Percentiles rank a stretch among this genome's conserved stretches.
These are phyloP conservation scores for Paralvinella palmiformis DNA, from an alignment of 1,140 invertebrate species.

Conservation along the genomic window DNA sequence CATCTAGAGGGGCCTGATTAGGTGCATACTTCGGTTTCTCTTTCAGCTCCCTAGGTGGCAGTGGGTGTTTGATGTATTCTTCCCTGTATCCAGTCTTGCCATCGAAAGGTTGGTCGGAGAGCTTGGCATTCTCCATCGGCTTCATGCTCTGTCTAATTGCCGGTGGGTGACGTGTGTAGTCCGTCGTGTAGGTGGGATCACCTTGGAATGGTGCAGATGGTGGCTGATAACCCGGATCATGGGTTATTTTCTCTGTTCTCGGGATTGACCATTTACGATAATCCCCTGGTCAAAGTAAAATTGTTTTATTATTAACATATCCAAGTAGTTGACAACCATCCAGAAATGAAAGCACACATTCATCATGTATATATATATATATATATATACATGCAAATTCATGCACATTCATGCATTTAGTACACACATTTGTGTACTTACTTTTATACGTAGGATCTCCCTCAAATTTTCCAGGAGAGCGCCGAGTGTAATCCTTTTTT, in stretches of 20 bases:
- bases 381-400: too few relatives aligned
- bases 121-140: slow-evolving; percentile 34
- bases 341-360: neutral
- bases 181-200: slow-evolving; percentile 39
- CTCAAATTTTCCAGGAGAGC: slow-evolving; percentile 43
- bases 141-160: slow-evolving; percentile 33
- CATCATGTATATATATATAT: too few relatives aligned
- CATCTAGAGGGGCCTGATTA: slow-evolving; percentile 37
- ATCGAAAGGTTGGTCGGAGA: slow-evolving; percentile 45
- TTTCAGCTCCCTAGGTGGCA: slow-evolving; percentile 29
- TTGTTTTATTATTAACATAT: too few relatives aligned
- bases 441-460: slow-evolving; percentile 50
- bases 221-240: slow-evolving; percentile 28
- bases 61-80: slow-evolving; percentile 41
- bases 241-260: slow-evolving; percentile 17
- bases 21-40: slow-evolving; percentile 35
- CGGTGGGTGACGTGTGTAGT: slow-evolving; percentile 38
- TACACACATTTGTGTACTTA: too few relatives aligned
- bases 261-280: slow-evolving; percentile 45
- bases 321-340: too few relatives aligned
- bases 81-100: slow-evolving; percentile 44
- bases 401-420: too few relatives aligned
- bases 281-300: too few relatives aligned
- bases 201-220: slow-evolving; percentile 42
- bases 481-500: slow-evolving; percentile 32